phyloP scores from a whole-genome alignment of 1,140 invertebrate genomes.

The Lepidurus packardi region DNA sequence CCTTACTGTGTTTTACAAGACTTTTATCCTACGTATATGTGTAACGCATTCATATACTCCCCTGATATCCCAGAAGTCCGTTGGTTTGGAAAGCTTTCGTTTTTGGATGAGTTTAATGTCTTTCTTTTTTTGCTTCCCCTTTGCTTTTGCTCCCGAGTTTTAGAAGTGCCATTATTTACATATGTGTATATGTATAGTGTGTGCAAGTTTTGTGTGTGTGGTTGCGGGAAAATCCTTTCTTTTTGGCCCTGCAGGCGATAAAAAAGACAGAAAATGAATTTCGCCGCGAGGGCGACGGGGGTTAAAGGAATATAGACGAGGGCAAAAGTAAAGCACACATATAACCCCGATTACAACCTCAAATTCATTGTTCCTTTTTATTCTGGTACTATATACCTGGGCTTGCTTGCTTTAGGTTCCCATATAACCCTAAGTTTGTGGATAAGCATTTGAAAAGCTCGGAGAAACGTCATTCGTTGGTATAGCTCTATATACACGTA shows the following conservation, averaged over 20 bases:
- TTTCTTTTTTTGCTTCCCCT: constrained; percentile 11
- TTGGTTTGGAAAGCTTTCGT: too few relatives aligned
- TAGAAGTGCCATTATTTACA: neutral
- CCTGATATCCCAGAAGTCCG: neutral
- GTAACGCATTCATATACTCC: neutral
- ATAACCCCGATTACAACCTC: neutral
- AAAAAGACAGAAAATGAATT: neutral
- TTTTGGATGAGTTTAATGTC: neutral
- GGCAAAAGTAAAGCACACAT: constrained; percentile 12
- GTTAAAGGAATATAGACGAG: neutral
- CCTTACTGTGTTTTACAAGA: neutral
- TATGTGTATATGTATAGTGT: neutral
- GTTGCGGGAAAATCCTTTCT: constrained; percentile 14
- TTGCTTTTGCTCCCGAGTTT: neutral
- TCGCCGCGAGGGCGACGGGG: neutral
- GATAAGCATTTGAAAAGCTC: neutral
- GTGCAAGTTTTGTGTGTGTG: neutral
- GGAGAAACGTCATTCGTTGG: neutral
- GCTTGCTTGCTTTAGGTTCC: neutral
- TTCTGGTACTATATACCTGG: neutral
- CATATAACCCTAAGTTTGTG: neutral
- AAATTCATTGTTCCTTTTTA: constrained; percentile 2
- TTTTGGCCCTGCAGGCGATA: constrained; percentile 1
- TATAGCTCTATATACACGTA: neutral
- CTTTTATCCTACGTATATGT: neutral